Evolutionary conservation across 2,797 vertebrate genomes (phyloP), one percentile per base, ranked within the genome.

Genomic region (Anabas testudineus): DNA sequence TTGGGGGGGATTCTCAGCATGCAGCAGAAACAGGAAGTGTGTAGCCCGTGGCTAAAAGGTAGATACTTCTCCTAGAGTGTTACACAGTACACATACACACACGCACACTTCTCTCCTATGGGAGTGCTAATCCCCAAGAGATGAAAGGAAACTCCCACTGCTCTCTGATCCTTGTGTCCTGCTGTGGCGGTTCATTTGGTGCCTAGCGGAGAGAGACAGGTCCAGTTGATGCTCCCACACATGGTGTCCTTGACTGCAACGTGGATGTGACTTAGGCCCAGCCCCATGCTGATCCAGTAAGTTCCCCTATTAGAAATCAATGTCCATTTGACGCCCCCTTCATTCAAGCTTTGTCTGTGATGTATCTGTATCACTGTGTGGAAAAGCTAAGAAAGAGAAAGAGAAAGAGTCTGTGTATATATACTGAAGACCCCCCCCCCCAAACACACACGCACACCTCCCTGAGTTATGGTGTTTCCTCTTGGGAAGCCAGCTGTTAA

Each of bases 221-320:
- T 78, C 67, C 55, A 45, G 76, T 78, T 68, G 51, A 74, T 78
- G 76, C 81, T 75, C 74, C 83, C 84, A 81, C 78, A 83, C 73
- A 66, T n/a, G 1, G 63, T 32, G 84, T 84, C 91, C 88, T 92
- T 85, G 88, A 90, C 84, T 68, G 30, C 63, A 67, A 76, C 78
- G 6, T 77, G 71, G 80, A 76, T 22, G 42, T 63, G 82, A 78
- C 81, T 78, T n/a, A 66, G 83, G 74, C 82, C 87, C 21, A 63
- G 70, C 80, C 77, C 76, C 82, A 84, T 73, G 76, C 81, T 86
- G 85, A 86, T 87, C 83, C 77, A 70, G 76, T 91, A 90, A 85
- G 83, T 83, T 43, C 81, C 64, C 78, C 88, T 79, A 90, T 93
- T 88, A 88, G 90, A 88, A 92, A 93, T 93, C 90, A 16, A 93